These are phyloP conservation scores for Drosophila carrolli DNA, from an alignment of 1,140 invertebrate species.

Conservation along the genomic window DNA sequence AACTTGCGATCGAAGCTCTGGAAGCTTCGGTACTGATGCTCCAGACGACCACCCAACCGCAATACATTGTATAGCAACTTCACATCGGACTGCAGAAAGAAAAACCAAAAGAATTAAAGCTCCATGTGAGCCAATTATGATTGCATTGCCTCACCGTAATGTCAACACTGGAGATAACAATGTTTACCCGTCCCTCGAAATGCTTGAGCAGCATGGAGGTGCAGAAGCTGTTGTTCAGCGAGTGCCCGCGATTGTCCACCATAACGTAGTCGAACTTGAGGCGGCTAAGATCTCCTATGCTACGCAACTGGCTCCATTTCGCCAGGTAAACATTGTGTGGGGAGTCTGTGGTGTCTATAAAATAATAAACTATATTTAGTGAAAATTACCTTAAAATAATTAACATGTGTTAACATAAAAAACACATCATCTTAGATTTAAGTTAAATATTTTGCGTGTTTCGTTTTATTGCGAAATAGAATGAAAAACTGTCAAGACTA, in stretches of 20 bases:
- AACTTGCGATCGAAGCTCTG: conserved; percentile 69
- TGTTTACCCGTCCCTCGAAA: conserved; percentile 70
- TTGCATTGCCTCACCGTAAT: conserved; percentile 61
- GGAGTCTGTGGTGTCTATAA: conserved; percentile 62
- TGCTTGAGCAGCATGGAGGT: conserved; percentile 77
- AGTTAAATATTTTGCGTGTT: too few species aligned
- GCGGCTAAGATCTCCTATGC: conserved; percentile 73
- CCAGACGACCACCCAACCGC: conserved; percentile 68
- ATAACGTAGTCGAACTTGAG: conserved; percentile 76
- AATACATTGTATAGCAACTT: conserved; percentile 74
- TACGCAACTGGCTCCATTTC: conserved; percentile 72
- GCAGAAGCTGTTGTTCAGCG: conserved; percentile 77
- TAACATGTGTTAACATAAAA: too few species aligned
- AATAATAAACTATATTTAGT: neutral
- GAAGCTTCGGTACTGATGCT: conserved; percentile 63
- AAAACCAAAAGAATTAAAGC: conserved; percentile 3
- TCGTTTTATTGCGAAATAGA: too few species aligned
- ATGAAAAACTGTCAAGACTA: too few species aligned
- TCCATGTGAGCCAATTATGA: neutral
- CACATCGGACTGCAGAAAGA: conserved; percentile 60
- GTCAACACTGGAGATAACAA: conserved; percentile 80
- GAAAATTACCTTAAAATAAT: too few species aligned
- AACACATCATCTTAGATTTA: too few species aligned
- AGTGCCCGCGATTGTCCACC: conserved; percentile 73
- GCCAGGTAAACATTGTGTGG: conserved; percentile 69